These are phyloP conservation scores for Brachyptera risi DNA, from an alignment of 2,888 invertebrate species.

Conservation along the genomic window DNA sequence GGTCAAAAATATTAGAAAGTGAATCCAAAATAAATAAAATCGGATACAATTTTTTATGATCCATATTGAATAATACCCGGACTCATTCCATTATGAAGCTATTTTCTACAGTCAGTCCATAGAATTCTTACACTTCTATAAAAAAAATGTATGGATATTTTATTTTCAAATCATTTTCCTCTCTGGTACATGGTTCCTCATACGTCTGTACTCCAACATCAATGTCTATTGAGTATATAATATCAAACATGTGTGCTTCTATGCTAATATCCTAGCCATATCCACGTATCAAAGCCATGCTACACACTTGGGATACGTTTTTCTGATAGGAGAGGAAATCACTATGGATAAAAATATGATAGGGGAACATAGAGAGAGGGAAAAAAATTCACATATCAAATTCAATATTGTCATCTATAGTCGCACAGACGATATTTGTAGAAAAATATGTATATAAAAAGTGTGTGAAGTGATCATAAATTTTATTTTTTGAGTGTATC, in stretches of 20 bases:
- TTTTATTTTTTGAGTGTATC: slow-evolving; percentile 21
- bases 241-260: not conserved
- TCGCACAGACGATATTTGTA: not conserved
- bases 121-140: no score
- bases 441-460: slow-evolving; percentile 4
- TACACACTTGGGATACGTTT: slow-evolving; percentile 14
- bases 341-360: slow-evolving; percentile 17
- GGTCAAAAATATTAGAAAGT: no score
- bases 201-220: no score
- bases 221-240: not conserved
- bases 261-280: slow-evolving; percentile 15
- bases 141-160: no score
- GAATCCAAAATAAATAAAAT: no score
- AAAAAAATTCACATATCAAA: slow-evolving; percentile 18
- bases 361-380: no score
- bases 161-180: no score
- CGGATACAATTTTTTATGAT: no score
- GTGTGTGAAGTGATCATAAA: slow-evolving; percentile 10
- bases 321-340: slow-evolving; percentile 19
- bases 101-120: no score
- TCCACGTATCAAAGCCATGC: not conserved
- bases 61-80: no score
- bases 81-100: no score
- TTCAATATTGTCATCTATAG: not conserved
- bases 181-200: no score